phyloP scores from a whole-genome alignment of 1,140 invertebrate species.

The Bombus turneri region DNA sequence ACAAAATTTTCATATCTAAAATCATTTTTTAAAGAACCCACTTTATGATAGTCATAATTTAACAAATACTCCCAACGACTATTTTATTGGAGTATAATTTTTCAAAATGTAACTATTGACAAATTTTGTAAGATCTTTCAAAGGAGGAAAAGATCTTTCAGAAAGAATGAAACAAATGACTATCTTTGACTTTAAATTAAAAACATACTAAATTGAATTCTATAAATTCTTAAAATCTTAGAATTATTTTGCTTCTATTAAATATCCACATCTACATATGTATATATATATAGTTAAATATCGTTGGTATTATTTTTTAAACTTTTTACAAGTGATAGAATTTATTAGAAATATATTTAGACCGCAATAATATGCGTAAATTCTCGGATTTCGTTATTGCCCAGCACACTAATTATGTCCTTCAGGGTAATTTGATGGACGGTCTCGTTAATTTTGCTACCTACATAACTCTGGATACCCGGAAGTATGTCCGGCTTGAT shows the following conservation, averaged over 20 bases:
- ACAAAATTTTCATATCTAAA: background rate
- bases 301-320: background rate
- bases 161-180: background rate
- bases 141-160: background rate
- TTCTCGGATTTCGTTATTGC: conserved; percentile 75
- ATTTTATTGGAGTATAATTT: background rate
- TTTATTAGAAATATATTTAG: conserved; percentile 5
- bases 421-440: conserved; percentile 77
- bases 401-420: conserved; percentile 74
- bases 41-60: background rate
- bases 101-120: background rate
- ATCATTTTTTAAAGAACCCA: background rate
- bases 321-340: background rate
- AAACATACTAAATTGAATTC: background rate
- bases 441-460: conserved; percentile 75
- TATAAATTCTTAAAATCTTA: background rate
- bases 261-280: background rate
- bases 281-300: background rate
- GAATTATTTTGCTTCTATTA: background rate
- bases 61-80: background rate
- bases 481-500: conserved; percentile 78
- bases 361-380: conserved; percentile 61
- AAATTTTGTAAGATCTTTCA: background rate
- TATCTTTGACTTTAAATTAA: background rate
- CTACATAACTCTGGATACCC: conserved; percentile 73